Base-by-base conservation (phyloP, 1,140 invertebrate genomes). In the Saxidomus purpurata region DNA sequence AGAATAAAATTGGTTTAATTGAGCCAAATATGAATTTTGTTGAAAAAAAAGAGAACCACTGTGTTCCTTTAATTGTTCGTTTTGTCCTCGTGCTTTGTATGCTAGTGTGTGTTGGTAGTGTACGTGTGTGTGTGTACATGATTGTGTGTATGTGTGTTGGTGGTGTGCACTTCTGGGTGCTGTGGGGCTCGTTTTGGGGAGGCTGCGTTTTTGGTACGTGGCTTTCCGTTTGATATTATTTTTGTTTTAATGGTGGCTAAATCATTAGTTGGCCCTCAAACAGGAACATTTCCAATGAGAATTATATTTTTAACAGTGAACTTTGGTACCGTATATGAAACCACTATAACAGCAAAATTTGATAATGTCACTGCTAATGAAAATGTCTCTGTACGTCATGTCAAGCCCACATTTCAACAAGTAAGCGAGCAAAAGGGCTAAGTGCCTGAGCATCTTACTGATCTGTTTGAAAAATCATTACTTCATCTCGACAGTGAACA, bases 401-500 rank as follows among this genome's bases (percentile, higher is more conserved):
- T 55, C n/a, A 55, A 22, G 15, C 9, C 6, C n/a, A 55, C 15
- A 22, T 13, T 55, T 22, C 22, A 11, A 11, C 15, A 55, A 22
- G 6, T 55, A 22, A 22, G 15, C 15, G 52, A 11, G 3, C 15
- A 22, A 22, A 55, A 22, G 15, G n/a, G 3, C 15, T 4, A 13
- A 4, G 11, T 55, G 52, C 52, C 6, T 19, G 52, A 55, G 52
- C 52, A 55, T 55, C 22, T 55, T 22, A 55, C 9, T 15, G n/a
- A 22, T 36, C 79, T 79, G 36, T 38, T 83, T 40, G 31, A 76
- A 25, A 83, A 74, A 28, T 43, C 36, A 28, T 59, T 55, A 67
- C n/a, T 83, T 38, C 69, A 85, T 71, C 28, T 85, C 15, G 25
- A 47, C 22, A 28, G 31, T 36, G 69, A 43, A 76, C 84, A 81